Conservation (phyloP, 1,140 invertebrate species). For the Goniozus legneri region DNA sequence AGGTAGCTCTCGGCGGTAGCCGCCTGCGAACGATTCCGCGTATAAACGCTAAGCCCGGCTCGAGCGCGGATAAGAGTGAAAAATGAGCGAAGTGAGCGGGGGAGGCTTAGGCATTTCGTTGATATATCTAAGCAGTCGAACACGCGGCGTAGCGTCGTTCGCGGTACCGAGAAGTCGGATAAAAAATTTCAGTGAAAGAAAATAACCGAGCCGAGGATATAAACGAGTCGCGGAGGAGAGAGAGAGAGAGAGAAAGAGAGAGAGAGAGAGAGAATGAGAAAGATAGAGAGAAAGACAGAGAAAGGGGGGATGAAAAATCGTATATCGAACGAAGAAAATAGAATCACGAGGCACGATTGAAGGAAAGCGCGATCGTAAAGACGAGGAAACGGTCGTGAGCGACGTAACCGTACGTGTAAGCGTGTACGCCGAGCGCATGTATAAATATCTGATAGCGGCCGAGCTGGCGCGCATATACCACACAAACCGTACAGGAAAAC, state of each 20-base stretch:
- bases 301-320: too few species aligned
- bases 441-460: conserved; percentile 1
- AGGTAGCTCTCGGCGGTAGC: too few species aligned
- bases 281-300: too few species aligned
- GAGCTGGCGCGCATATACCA: too few species aligned
- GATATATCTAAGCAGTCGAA: conserved; percentile 11
- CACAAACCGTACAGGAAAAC: too few species aligned
- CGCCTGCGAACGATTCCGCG: too few species aligned
- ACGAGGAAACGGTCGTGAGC: conserved; percentile 17
- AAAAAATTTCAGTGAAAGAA: too few species aligned
- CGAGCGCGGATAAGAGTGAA: conserved; percentile 32
- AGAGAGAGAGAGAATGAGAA: not conserved
- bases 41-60: too few species aligned
- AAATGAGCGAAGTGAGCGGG: too few species aligned
- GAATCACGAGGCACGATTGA: conserved; percentile 18
- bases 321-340: conserved; percentile 13
- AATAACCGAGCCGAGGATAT: too few species aligned
- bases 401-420: conserved; percentile 6
- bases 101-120: conserved; percentile 16
- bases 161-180: too few species aligned
- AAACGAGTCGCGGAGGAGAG: conserved; percentile 10
- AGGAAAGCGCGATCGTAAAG: conserved; percentile 18
- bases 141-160: too few species aligned
- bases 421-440: not conserved
- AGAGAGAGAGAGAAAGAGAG: not conserved